Evolutionary conservation across 37 sponge, comb jelly and placozoan genomes (phyloP), one percentile per base, ranked within the genome.

Genomic region (Amphimedon queenslandica): DNA sequence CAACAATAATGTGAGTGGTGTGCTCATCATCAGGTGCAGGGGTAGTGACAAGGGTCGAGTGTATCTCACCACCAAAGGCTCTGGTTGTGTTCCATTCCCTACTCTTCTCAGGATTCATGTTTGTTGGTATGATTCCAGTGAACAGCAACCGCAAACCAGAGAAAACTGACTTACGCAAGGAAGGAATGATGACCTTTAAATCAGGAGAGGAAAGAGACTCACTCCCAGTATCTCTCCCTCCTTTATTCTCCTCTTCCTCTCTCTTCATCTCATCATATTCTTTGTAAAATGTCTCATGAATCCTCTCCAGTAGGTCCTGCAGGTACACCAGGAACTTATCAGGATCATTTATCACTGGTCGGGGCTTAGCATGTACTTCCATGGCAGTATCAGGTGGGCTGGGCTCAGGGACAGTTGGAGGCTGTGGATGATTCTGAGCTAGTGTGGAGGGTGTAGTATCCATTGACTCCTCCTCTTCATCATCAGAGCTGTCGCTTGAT

Each of bases 51-150:
- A 88, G 33, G 24, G 40, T 31, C 23, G 82, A 32, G 63, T 90
- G 90, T 30, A 95, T 70, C 5, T 35, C 65, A 0, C 92, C 96
- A 24, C 96, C 96, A 74, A 95, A 88, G 11, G 96, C 96, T 56
- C 76, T 35, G 20, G 99, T 96, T 0, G 96, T 93, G 79, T 85
- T 86, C 96, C 96, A 99, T 28, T 84, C 84, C 0, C 77, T 78
- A 65, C 81, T 86, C 71, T 69, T 80, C 64, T 87, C 70, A 21
- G 83, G 82, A 20, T 81, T 85, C 25, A 81, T 69, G 73, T 90
- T 86, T 56, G 83, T 99, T 42, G 99, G 99, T 28, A 99, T 92
- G 29, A 99, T 90, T 31, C 96, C 96, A 10, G 93, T 95, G 84
- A 99, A 99, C 25, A 99, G 80, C 36, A 99, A 67, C 33, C 63